Evolutionary conservation across 1,140 invertebrate species (phyloP).

Genomic region (Diuraphis noxia): DNA sequence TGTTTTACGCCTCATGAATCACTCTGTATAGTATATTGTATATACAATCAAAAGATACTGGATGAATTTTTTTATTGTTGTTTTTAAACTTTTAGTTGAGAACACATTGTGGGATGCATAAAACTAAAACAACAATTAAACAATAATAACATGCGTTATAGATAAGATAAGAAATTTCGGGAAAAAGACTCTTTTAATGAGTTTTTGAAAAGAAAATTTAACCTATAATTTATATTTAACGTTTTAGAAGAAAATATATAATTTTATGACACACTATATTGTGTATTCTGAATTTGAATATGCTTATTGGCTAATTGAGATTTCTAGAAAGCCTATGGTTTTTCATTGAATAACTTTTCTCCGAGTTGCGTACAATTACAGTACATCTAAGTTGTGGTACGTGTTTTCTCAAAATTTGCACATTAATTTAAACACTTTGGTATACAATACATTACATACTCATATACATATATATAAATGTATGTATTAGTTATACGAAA

Average conservation of each 20-base stretch:
- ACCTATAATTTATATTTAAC: too few species aligned
- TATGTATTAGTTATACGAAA: background rate
- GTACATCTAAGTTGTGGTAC: background rate
- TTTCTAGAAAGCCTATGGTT: background rate
- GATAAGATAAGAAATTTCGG: background rate
- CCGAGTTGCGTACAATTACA: background rate
- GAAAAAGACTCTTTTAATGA: background rate
- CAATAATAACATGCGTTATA: background rate
- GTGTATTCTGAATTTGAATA: conserved; percentile 1
- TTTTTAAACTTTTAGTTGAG: background rate
- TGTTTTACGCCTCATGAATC: too few species aligned
- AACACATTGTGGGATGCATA: background rate
- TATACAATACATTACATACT: background rate
- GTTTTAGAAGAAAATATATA: background rate
- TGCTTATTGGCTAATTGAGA: background rate
- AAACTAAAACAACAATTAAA: background rate
- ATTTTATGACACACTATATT: background rate
- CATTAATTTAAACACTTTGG: background rate
- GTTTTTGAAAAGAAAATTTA: too few species aligned
- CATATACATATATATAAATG: background rate
- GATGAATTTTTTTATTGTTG: background rate
- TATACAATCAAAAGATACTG: background rate
- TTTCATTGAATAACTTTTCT: background rate
- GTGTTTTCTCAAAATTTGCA: background rate
- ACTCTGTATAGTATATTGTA: too few species aligned